A percentile compares a stretch with the other conserved stretches of the same genome.
Evolutionary conservation across 2,797 vertebrate genomes (phyloP).

Genomic region (Aeoliscus strigatus): DNA sequence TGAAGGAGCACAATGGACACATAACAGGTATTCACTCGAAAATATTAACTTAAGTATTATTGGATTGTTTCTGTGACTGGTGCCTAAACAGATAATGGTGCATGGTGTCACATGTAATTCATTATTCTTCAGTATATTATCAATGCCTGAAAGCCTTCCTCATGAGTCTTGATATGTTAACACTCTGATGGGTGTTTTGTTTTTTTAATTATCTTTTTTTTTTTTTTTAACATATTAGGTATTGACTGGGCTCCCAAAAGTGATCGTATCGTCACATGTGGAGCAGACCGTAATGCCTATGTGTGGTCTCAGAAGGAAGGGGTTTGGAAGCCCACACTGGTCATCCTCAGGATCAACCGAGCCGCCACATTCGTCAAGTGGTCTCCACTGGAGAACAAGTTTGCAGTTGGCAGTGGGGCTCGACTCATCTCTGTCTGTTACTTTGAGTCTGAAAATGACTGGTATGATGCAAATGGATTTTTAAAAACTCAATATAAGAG

Average conservation of each 20-base stretch:
- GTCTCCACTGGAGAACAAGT: conserved; percentile 98
- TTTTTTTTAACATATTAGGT: conserved; percentile 76
- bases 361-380: conserved; percentile 97
- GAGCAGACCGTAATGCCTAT: conserved; percentile 95
- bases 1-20: conserved; percentile 98
- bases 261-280: conserved; percentile 97
- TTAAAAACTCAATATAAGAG: not conserved
- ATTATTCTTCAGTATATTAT: not conserved
- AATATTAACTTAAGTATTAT: too few species aligned
- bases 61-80: too few species aligned
- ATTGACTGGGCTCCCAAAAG: conserved; percentile 99
- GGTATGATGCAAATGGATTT: conserved; percentile 67
- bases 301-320: conserved; percentile 99
- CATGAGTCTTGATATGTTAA: not conserved
- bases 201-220: not conserved
- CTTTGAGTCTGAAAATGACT: conserved; percentile 98
- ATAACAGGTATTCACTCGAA: conserved; percentile 86
- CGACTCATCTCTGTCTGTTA: conserved; percentile 98
- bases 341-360: conserved; percentile 96
- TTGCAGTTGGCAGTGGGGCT: conserved; percentile 95
- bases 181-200: too few species aligned
- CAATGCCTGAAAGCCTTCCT: not conserved
- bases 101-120: too few species aligned
- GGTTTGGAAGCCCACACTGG: conserved; percentile 94
- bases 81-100: too few species aligned